Evolutionary conservation across 2,797 vertebrate genomes (phyloP), one percentile per base, ranked within the genome.

Genomic region (Labroides dimidiatus): DNA sequence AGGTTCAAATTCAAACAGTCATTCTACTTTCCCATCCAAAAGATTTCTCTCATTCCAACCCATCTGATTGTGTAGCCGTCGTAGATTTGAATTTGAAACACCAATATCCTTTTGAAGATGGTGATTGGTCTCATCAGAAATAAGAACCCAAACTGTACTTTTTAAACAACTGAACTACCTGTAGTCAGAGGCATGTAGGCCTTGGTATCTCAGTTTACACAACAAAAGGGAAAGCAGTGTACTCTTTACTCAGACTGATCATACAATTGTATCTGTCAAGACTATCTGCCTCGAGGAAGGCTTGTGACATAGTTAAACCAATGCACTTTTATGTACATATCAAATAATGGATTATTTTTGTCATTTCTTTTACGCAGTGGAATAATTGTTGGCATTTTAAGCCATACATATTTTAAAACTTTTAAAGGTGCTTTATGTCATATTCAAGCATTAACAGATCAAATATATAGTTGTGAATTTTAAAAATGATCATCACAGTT

Each of bases 321-420:
- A 89, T 89, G 92, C 93, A 93, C 92, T 93, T 92, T 92, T 72
- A 87, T 93, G 83, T 91, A 92, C 74, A 89, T 87, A 92, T 58
- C 64, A 71, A 89, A 33, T 81, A 75, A 72, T 82, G 45, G 13
- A 64, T 81, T 62, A 16, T 82, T 86, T 84, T 88, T 84, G 47
- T 80, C 54, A 11, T 84, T 84, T 87, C 23, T 81, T 85, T 84
- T 69, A 72, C 80, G 77, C 73, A 80, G 74, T 85, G 54, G 60
- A 81, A 51, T 39, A 80, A 75, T 75, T 42, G 55, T 75, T 63
- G 78, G 70, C 69, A 59, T 33, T 82, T 77, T 73, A 20, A 73
- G 73, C 82, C 75, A 72, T 49, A 79, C 55, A 74, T 76, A 19
- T 80, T 81, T 78, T 82, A 54, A 78, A 10, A 47, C 58, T 57